Evolutionary conservation across 2,888 invertebrate species (phyloP), one percentile per base, ranked within the genome.

Genomic region (Tetragnatha montana): DNA sequence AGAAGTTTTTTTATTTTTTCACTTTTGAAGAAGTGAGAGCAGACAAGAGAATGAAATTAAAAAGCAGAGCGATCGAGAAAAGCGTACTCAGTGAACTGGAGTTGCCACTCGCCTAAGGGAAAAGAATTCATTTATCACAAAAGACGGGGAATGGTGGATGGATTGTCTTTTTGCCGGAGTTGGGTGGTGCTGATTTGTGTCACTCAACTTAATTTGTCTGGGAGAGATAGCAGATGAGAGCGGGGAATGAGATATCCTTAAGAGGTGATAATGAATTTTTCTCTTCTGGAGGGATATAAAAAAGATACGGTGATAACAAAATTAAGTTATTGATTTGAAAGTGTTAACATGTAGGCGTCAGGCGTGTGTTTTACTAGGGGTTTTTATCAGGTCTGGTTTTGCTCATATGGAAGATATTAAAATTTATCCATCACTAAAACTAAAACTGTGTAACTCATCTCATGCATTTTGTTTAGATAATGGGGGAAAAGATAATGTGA

Each of bases 201-300:
- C 69, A 78, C 21, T 78, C 21, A 75, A 21, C 21, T 17, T 60
- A 78, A 78, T 78, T 78, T 78, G 78, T 78, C 78, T n/a, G 35
- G 8, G 80, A 10, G 69, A 17, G 14, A 47, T 68, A 50, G 4
- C 35, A 35, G 35, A 35, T 35, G 69, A n/a, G 79, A n/a, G 12
- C 60, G 60, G 12, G 60, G 60, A 17, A 10, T 60, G 60, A 60
- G 17, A 60, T 60, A 17, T 60, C 60, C 12, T 60, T 12, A 60
- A 10, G 60, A 60, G 12, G 60, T 60, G 60, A 60, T 60, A 60
- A 60, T 60, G 60, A 60, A 17, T 60, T 60, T 17, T 60, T 60
- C 12, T 60, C 60, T 35, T 35, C 35, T 4, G 35, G 35, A 35
- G 35, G 60, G 8, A 10, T 60, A 60, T 8, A 60, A 60, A 60